phyloP scores from a whole-genome alignment of 2,888 invertebrate species.

The Metellina segmentata region DNA sequence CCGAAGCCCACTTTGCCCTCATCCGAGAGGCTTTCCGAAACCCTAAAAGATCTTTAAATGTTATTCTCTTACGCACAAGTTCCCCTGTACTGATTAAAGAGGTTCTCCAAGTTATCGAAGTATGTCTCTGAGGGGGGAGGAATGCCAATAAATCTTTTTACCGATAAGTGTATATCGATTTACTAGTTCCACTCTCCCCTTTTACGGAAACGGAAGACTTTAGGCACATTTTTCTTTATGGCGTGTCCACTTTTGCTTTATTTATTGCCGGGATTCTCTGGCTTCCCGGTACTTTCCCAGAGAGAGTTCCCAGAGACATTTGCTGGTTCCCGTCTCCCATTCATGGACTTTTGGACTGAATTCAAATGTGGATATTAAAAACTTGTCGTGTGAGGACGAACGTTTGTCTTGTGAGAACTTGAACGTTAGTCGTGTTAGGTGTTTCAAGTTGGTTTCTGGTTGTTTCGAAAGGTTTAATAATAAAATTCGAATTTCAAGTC shows the following conservation, averaged over 20 bases:
- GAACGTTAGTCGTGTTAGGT: too few species aligned
- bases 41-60: conserved; percentile 60
- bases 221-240: conserved; percentile 68
- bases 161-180: conserved; percentile 71
- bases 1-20: background rate
- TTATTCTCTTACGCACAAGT: conserved; percentile 59
- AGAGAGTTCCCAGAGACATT: background rate
- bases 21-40: conserved; percentile 12
- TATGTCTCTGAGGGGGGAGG: conserved; percentile 60
- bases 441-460: too few species aligned
- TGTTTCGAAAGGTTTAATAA: too few species aligned
- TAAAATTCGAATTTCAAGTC: too few species aligned
- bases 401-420: too few species aligned
- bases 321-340: background rate
- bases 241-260: conserved; percentile 49
- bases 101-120: conserved; percentile 68
- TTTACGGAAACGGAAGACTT: conserved; percentile 63
- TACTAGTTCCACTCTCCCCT: conserved; percentile 55
- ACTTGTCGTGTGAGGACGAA: too few species aligned
- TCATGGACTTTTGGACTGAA: conserved; percentile 4
- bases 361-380: conserved; percentile 22
- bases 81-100: conserved; percentile 62
- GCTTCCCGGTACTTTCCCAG: conserved; percentile 17
- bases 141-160: conserved; percentile 70
- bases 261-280: conserved; percentile 46